Percentiles rank a stretch among this genome's conserved stretches.
Conservation (phyloP, 2,888 invertebrate species). For the Geophilus truncorum region DNA sequence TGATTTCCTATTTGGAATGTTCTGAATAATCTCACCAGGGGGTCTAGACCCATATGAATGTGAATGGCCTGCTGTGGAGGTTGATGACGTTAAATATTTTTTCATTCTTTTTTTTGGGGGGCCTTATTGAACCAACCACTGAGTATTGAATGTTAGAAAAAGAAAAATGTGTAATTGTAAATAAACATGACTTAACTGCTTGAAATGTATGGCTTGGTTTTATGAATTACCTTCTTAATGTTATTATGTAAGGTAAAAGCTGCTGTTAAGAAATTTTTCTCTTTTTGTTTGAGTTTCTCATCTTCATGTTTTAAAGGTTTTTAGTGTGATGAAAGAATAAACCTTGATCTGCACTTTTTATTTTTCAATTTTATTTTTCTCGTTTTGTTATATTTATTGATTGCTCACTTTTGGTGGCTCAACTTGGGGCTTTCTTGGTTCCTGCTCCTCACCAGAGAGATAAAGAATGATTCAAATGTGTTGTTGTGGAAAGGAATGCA, state of each 20-base stretch:
- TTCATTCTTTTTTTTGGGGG: not conserved
- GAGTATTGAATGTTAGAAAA: too few species aligned
- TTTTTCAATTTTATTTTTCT: not conserved
- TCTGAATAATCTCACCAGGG: not conserved
- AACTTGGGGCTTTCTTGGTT: not conserved
- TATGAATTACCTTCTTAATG: not conserved
- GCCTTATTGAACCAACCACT: too few species aligned
- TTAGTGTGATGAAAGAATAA: not conserved
- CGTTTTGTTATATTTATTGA: not conserved
- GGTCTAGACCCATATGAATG: not conserved
- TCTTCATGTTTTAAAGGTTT: not conserved
- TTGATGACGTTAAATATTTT: not conserved
- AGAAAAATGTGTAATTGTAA: not conserved
- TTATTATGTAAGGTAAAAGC: not conserved
- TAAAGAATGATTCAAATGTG: not conserved
- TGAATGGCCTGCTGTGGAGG: not conserved
- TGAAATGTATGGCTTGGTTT: not conserved
- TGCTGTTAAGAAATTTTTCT: not conserved
- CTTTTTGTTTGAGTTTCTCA: not conserved
- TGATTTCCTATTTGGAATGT: not conserved
- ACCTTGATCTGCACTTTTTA: not conserved
- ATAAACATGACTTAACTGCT: too few species aligned
- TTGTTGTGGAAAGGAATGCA: not conserved
- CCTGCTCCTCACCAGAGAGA: too few species aligned
- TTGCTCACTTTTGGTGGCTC: not conserved